Conservation (phyloP, 2,113 vertebrate genomes). For the Panthera uncia region DNA sequence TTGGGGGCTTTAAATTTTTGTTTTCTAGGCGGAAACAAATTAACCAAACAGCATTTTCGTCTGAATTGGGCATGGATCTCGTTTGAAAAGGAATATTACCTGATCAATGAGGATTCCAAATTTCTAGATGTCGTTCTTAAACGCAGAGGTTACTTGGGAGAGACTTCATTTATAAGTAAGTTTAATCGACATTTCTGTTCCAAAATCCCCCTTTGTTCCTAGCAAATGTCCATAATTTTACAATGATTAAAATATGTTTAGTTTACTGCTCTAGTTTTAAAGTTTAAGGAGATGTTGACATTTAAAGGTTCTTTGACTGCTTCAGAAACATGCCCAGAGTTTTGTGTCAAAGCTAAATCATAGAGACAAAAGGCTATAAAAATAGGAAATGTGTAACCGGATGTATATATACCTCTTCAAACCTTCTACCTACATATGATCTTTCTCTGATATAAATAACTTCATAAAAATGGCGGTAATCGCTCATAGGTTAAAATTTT, state of each 20-base stretch:
- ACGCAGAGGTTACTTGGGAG: conserved; percentile 94
- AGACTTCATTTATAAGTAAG: conserved; percentile 98
- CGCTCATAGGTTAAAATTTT: not conserved
- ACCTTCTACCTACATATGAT: not conserved
- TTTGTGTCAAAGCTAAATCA: not conserved
- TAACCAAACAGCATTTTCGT: conserved; percentile 93
- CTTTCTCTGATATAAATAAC: not conserved
- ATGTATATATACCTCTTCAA: not conserved
- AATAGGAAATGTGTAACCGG: not conserved
- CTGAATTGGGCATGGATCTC: conserved; percentile 98
- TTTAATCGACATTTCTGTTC: conserved; percentile 6
- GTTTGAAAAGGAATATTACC: conserved; percentile 92
- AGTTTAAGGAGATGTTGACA: not conserved
- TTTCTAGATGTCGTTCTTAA: conserved; percentile 93
- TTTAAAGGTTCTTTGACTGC: not conserved
- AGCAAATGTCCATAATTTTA: not conserved
- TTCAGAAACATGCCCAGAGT: not conserved
- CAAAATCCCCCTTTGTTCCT: not conserved
- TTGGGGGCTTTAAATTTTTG: conserved; percentile 40
- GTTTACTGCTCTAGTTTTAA: not conserved
- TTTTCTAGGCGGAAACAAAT: conserved; percentile 92
- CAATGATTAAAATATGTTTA: not conserved
- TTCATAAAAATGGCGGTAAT: not conserved
- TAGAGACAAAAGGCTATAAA: not conserved
- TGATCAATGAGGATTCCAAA: conserved; percentile 93